phyloP scores from a whole-genome alignment of 2,113 vertebrate species.

The Myiagra hebetior region DNA sequence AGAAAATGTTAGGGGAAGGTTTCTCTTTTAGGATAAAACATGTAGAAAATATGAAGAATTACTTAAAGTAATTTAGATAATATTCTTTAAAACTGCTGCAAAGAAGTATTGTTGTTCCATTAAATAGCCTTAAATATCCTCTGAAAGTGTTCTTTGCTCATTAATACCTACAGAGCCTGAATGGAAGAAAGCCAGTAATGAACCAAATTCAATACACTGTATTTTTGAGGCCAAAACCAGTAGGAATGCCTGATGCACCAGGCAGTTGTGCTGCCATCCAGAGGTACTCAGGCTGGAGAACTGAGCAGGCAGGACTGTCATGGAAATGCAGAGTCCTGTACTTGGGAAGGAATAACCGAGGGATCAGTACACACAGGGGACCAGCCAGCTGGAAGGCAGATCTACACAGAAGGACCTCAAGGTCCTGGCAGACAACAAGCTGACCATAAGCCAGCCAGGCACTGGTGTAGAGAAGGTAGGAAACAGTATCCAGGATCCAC shows the following conservation, averaged over 20 bases:
- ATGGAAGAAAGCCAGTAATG: neutral
- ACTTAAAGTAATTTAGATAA: neutral
- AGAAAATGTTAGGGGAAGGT: neutral
- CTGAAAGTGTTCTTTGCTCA: neutral
- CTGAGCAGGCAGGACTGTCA: neutral
- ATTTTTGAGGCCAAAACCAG: neutral
- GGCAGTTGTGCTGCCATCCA: neutral
- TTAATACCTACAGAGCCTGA: neutral
- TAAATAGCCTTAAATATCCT: neutral
- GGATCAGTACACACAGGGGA: neutral
- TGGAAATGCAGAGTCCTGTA: neutral
- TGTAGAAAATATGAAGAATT: neutral
- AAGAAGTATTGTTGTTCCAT: neutral
- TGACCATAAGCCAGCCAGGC: neutral
- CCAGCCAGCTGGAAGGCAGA: neutral
- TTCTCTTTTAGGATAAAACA: neutral
- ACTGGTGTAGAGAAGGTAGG: neutral
- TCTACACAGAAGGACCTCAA: neutral
- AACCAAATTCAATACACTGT: neutral
- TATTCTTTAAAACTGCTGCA: neutral
- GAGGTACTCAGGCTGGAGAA: neutral
- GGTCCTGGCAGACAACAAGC: neutral
- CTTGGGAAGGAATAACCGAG: neutral
- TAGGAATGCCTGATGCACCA: neutral
- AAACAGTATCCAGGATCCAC: neutral